These are phyloP conservation scores for Sesia apiformis DNA, from an alignment of 2,888 invertebrate species.

Conservation along the genomic window DNA sequence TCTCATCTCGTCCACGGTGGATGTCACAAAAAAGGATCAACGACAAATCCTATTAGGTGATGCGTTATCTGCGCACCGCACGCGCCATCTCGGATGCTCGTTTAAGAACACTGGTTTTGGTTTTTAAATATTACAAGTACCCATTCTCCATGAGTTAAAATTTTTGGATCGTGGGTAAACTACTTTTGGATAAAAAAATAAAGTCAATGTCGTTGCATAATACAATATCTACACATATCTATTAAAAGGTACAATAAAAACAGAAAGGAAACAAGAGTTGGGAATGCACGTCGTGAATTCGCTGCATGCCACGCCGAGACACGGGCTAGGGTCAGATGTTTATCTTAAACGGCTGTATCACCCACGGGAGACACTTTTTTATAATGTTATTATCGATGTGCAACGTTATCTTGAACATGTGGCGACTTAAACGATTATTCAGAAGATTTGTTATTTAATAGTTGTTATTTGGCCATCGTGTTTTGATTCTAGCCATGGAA, in stretches of 20 bases:
- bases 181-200: too few relatives aligned
- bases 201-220: neutral
- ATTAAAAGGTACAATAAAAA: constrained; percentile 40
- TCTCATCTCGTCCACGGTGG: constrained; percentile 49
- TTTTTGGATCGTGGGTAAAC: too few relatives aligned
- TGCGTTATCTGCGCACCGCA: constrained; percentile 35
- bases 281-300: constrained; percentile 66
- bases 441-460: too few relatives aligned
- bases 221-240: constrained; percentile 8
- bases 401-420: constrained; percentile 30
- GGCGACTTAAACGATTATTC: neutral
- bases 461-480: too few relatives aligned
- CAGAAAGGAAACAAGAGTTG: constrained; percentile 26
- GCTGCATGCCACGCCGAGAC: constrained; percentile 55
- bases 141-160: too few relatives aligned
- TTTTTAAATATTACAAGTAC: neutral
- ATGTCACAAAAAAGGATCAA: constrained; percentile 51
- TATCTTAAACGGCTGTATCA: constrained; percentile 74
- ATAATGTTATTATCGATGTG: constrained; percentile 58
- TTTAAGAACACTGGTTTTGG: neutral
- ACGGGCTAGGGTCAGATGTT: constrained; percentile 62
- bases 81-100: constrained; percentile 25
- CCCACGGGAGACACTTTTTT: constrained; percentile 70
- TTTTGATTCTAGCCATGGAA: too few relatives aligned
- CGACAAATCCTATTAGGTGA: constrained; percentile 54